Evolutionary conservation across 1,140 invertebrate species (phyloP).

Genomic region (Pogonognathellus flavescens): DNA sequence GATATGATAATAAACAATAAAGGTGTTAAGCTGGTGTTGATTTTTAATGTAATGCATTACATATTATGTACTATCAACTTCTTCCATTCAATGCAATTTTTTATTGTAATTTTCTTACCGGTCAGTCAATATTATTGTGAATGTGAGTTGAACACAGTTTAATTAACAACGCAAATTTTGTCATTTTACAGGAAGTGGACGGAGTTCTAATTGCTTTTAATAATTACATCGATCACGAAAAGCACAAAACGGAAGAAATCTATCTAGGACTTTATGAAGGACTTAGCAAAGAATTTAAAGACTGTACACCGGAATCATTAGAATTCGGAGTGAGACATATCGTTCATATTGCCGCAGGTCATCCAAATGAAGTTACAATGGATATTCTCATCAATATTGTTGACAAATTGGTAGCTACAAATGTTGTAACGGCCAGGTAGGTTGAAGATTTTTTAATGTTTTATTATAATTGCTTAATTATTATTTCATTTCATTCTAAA

Average conservation of each 20-base stretch:
- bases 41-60: too few relatives aligned
- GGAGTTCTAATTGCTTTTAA: conserved; percentile 64
- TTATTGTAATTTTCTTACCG: too few relatives aligned
- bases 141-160: too few relatives aligned
- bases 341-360: conserved; percentile 53
- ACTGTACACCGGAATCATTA: conserved; percentile 55
- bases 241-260: conserved; percentile 51
- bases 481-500: too few relatives aligned
- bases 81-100: too few relatives aligned
- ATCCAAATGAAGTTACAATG: conserved; percentile 62
- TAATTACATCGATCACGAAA: conserved; percentile 63
- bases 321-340: conserved; percentile 63
- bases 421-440: conserved; percentile 65
- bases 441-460: too few relatives aligned
- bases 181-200: conserved; percentile 63
- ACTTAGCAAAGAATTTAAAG: conserved; percentile 61
- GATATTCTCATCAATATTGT: conserved; percentile 64
- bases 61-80: too few relatives aligned
- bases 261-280: conserved; percentile 34
- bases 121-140: neutral
- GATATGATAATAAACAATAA: too few relatives aligned
- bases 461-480: too few relatives aligned
- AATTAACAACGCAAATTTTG: too few relatives aligned
- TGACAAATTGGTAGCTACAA: conserved; percentile 61
- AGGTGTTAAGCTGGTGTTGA: too few relatives aligned